Evolutionary conservation across 1,140 invertebrate genomes (phyloP).

Genomic region (Pachyrhynchus sulphureomaculatus): DNA sequence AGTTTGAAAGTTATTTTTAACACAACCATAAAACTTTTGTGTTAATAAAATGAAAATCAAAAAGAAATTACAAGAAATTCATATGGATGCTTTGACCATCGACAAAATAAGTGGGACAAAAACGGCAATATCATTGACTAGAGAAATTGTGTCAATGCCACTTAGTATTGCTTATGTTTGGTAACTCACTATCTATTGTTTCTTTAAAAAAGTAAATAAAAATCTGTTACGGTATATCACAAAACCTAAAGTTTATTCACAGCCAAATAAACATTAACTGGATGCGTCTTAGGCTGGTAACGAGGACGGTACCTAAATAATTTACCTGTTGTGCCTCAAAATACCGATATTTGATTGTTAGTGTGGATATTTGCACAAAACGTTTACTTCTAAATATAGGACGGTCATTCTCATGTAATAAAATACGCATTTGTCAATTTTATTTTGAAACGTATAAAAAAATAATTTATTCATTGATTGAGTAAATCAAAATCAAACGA

Average conservation of each 20-base stretch:
- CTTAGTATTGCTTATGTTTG: constrained; percentile 38
- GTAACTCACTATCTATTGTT: constrained; percentile 41
- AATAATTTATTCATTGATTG: too few relatives aligned
- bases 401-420: too few relatives aligned
- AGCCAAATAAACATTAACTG: constrained; percentile 40
- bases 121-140: constrained; percentile 33
- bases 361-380: too few relatives aligned
- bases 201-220: constrained; percentile 34
- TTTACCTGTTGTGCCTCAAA: not conserved
- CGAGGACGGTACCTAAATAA: constrained; percentile 31
- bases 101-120: constrained; percentile 1
- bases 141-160: constrained; percentile 31
- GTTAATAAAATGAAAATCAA: too few relatives aligned
- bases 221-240: constrained; percentile 36
- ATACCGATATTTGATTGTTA: not conserved
- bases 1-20: too few relatives aligned
- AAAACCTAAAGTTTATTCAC: constrained; percentile 41
- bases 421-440: too few relatives aligned
- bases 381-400: too few relatives aligned
- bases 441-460: too few relatives aligned
- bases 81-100: too few relatives aligned
- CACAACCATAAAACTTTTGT: too few relatives aligned
- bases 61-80: too few relatives aligned
- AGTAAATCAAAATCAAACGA: too few relatives aligned
- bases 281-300: constrained; percentile 32